Evolutionary conservation across 2,113 vertebrate species (phyloP), one percentile per base, ranked within the genome.

Genomic region (Brevimyrus niger): DNA sequence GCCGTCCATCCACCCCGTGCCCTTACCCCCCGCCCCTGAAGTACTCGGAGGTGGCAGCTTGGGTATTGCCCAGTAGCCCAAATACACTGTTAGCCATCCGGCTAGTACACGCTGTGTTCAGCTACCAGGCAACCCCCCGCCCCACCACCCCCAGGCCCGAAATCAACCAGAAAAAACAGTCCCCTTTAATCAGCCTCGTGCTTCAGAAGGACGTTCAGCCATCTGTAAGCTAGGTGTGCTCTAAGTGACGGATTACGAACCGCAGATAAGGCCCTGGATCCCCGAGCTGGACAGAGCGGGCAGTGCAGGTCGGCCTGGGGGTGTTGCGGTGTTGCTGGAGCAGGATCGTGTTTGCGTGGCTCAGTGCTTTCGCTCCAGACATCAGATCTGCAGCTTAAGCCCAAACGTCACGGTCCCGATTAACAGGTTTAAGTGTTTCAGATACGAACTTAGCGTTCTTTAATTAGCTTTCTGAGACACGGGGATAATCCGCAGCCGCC

Each of bases 251-350:
- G 10, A 86, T 86, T 38, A 86, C 84, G 27, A 4, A 53, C 31
- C 35, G 50, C 21, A 48, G 85, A 27, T 35, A 11, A 86, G 48
- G 13, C 10, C 27, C 47, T 53, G n/a, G 19, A 48, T 82, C 3
- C 4, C 19, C 38, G 10, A n/a, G n/a, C 88, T 44, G n/a, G 9
- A n/a, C n/a, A 21, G 31, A 9, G 8, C 8, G 35, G 48, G 69
- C 19, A 21, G 5, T 42, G 65, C 7, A 27, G 88, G 27, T 31
- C 3, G 10, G 44, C 10, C 17, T 46, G 42, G 13, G 58, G 38
- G 42, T 21, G 53, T 35, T 90, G 91, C 13, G 9, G 9, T 90
- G 91, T 92, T 73, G 4, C 89, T 53, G 76, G 89, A 92, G 92
- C 91, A 90, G 91, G 90, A 48, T 5, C 0, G n/a, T 51, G 46